Evolutionary conservation across 1,140 invertebrate species (phyloP).

Genomic region (Drosophila kohkoa): DNA sequence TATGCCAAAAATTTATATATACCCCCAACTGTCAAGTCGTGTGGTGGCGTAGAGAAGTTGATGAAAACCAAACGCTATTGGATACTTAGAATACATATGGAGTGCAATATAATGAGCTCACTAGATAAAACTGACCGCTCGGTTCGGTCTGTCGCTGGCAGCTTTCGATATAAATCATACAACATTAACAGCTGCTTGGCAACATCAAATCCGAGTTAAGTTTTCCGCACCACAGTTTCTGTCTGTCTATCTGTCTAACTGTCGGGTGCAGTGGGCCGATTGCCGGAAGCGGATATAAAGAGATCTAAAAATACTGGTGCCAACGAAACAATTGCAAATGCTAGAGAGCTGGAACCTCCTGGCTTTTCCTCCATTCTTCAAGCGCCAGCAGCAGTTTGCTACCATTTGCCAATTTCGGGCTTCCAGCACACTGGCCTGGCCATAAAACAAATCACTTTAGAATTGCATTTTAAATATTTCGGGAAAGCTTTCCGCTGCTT

Average conservation of each 20-base stretch:
- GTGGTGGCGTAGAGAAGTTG: slow-evolving; percentile 31
- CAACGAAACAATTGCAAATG: slow-evolving; percentile 62
- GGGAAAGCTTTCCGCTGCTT: slow-evolving; percentile 49
- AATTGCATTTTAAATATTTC: slow-evolving; percentile 78
- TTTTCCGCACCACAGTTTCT: slow-evolving; percentile 56
- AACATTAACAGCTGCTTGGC: slow-evolving; percentile 76
- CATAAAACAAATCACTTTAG: slow-evolving; percentile 74
- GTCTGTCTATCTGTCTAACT: not conserved
- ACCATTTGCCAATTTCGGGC: slow-evolving; percentile 13
- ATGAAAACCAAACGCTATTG: slow-evolving; percentile 12
- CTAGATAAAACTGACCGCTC: slow-evolving; percentile 23
- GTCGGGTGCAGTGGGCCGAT: slow-evolving; percentile 45
- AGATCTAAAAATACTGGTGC: slow-evolving; percentile 53
- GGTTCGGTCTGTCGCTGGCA: slow-evolving; percentile 30
- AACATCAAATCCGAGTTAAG: slow-evolving; percentile 77
- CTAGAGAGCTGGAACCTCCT: not conserved
- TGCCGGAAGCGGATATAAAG: slow-evolving; percentile 54
- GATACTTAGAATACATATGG: slow-evolving; percentile 17
- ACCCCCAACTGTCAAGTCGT: not conserved
- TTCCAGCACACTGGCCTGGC: slow-evolving; percentile 17
- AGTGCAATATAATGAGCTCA: slow-evolving; percentile 68
- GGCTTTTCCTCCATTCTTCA: not conserved
- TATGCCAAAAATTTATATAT: slow-evolving; percentile 14
- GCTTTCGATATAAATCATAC: slow-evolving; percentile 66
- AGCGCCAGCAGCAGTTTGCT: slow-evolving; percentile 1